Evolutionary conservation across 2,113 vertebrate species (phyloP), one percentile per base, ranked within the genome.

Genomic region (Sardina pilchardus): DNA sequence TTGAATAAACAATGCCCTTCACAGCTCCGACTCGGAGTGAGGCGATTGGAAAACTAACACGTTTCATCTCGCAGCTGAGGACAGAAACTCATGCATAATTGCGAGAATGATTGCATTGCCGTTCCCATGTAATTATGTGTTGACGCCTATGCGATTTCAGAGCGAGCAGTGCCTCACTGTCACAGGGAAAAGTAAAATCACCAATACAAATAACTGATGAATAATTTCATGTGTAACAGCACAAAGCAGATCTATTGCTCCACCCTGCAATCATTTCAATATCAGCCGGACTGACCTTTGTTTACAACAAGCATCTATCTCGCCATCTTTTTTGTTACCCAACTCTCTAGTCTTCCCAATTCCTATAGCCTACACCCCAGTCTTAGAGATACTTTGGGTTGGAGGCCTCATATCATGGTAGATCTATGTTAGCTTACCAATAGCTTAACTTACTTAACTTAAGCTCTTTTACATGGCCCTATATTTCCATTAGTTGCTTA

Each of bases 161-260:
- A 12, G 71, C 71, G 71, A 34, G 30, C 30, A 30, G 30, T 6
- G 71, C 30, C 71, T 67, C 26, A 36, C 71, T 78, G 71, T 78
- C 71, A 78, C 34, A 78, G 71, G 14, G 71, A 78, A 36, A 78
- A 78, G 19, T 34, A 78, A 78, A 78, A 78, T 78, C 71, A 78
- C 30, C 71, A 78, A 36, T 34, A 36, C 30, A 16, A 78, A 14
- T 42, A 42, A 42, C 2, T 42, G 2, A 2, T 71, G 63, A 26
- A 71, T 30, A 78, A 78, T 78, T 78, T 36, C 71, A 78, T 78
- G 71, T 78, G 71, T 78, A 78, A 78, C 71, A 78, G 4, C 71
- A 36, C 71, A 36, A 4, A 36, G 71, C 71, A 34, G 71, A 78
- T 78, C 14, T 34, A 78, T 78, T 78, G 12, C 34, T 16, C 71